These are phyloP conservation scores for Mohoua ochrocephala DNA, from an alignment of 2,113 vertebrate genomes.

Conservation along the genomic window DNA sequence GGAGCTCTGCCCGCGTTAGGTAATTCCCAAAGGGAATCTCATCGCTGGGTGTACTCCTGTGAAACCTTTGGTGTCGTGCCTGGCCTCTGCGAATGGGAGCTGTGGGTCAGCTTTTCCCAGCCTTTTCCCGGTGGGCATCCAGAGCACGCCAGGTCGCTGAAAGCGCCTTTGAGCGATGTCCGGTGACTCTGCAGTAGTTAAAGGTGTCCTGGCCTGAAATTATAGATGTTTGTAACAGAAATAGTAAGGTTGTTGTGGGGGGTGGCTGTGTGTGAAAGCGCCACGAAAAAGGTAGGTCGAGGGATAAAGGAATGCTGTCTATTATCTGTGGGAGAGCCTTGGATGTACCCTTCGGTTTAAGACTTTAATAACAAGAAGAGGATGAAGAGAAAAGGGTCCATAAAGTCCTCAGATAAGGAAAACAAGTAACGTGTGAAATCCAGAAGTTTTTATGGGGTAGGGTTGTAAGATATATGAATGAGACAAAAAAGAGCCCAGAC, in stretches of 20 bases:
- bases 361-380: background rate
- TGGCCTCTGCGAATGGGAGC: background rate
- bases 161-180: too few species aligned
- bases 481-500: background rate
- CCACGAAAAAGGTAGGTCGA: too few species aligned
- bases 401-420: background rate
- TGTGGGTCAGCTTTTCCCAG: background rate
- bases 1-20: accelerated
- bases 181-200: background rate
- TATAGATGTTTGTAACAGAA: background rate
- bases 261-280: background rate
- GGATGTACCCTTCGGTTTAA: background rate
- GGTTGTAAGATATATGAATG: background rate
- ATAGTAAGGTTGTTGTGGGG: background rate
- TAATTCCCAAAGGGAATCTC: background rate
- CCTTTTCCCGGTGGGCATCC: background rate
- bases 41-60: accelerated
- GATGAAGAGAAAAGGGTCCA: background rate
- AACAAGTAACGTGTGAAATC: background rate
- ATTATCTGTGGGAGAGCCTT: accelerated
- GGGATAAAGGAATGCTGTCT: background rate
- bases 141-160: background rate
- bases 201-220: background rate
- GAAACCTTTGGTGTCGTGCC: too few species aligned
- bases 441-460: background rate